Percentiles rank a stretch among this genome's conserved stretches.
Evolutionary conservation across 1,140 invertebrate species (phyloP).

Genomic region (Nasonia vitripennis): DNA sequence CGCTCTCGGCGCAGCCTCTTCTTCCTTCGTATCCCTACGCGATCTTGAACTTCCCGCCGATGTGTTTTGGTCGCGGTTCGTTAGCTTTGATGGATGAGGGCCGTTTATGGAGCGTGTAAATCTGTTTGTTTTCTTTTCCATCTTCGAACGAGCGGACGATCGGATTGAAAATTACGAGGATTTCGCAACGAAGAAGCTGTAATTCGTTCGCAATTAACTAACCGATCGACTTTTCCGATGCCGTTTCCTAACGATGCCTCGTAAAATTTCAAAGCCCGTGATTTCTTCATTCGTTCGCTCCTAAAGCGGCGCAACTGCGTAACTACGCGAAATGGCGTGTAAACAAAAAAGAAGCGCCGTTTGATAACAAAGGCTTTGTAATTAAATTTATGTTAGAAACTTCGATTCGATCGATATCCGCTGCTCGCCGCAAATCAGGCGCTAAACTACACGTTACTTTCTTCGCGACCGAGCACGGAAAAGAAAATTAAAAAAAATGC

Average conservation of each 20-base stretch:
- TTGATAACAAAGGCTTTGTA: not conserved
- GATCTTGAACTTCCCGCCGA: not conserved
- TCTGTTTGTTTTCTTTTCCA: no score
- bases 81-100: no score
- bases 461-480: not conserved
- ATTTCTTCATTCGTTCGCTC: slow-evolving; percentile 18
- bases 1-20: no score
- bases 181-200: no score
- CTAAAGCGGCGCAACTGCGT: not conserved
- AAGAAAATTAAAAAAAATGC: slow-evolving; percentile 13
- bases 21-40: not conserved
- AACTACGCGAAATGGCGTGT: not conserved
- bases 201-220: not conserved
- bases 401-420: no score
- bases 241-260: not conserved
- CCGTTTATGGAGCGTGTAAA: no score
- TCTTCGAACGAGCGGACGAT: no score
- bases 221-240: not conserved
- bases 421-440: no score
- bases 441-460: slow-evolving; percentile 7
- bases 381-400: no score
- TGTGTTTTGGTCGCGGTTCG: no score
- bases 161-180: no score
- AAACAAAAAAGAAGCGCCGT: not conserved
- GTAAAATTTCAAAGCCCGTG: slow-evolving; percentile 5